These are phyloP conservation scores for Drosophila dunni DNA, from an alignment of 1,140 invertebrate species.

Conservation along the genomic window DNA sequence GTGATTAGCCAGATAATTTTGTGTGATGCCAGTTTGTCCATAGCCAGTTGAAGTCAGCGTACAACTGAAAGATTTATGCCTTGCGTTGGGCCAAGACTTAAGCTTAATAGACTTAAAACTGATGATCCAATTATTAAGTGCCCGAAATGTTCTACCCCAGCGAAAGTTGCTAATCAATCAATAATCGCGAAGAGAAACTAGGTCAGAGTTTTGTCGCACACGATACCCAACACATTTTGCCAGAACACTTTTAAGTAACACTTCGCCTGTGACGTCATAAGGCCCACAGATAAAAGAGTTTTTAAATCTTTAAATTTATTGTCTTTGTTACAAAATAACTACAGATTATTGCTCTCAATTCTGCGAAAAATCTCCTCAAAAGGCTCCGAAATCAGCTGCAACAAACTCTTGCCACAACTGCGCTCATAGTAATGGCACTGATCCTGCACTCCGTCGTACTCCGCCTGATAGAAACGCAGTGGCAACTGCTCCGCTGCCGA, in stretches of 20 bases:
- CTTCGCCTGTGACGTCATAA: too few species aligned
- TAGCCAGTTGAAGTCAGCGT: neutral
- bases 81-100: neutral
- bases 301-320: neutral
- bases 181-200: slow-evolving; percentile 20
- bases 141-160: slow-evolving; percentile 44
- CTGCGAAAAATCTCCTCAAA: slow-evolving; percentile 54
- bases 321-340: slow-evolving; percentile 3
- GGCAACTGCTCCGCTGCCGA: slow-evolving; percentile 86
- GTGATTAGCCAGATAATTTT: neutral
- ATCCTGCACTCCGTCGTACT: slow-evolving; percentile 82
- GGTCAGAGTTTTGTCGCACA: slow-evolving; percentile 26
- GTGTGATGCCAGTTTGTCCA: neutral
- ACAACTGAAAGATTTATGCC: slow-evolving; percentile 15
- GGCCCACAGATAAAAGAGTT: too few species aligned
- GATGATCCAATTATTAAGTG: slow-evolving; percentile 50
- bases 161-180: slow-evolving; percentile 71
- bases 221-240: too few species aligned
- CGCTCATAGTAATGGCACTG: slow-evolving; percentile 82
- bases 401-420: slow-evolving; percentile 71
- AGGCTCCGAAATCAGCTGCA: slow-evolving; percentile 72
- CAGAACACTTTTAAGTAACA: too few species aligned
- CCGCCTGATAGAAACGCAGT: slow-evolving; percentile 86
- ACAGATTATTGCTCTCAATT: slow-evolving; percentile 59
- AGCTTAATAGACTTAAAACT: slow-evolving; percentile 18